Base-by-base conservation (phyloP, 2,888 invertebrate species). In the Microplitis deprimator region DNA sequence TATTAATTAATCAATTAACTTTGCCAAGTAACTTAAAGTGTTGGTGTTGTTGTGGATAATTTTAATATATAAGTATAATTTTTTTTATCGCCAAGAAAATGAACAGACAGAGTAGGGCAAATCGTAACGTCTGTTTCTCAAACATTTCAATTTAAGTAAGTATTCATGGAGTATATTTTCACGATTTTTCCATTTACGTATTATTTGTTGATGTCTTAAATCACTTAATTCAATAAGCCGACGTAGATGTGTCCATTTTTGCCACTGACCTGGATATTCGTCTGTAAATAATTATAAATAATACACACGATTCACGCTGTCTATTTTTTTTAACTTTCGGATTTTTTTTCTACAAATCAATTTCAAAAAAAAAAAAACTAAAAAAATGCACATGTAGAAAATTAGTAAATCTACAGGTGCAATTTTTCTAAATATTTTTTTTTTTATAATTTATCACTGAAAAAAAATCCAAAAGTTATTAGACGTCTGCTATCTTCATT, bases 221-320 rank as follows among this genome's bases (percentile, higher is more conserved):
- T 89, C 87, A 82, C 88, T 89, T 83, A 88, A 81, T 79, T 88
- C 88, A 81, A 86, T 83, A 81, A 87, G 81, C 79, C 85, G 86
- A 82, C 86, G 84, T 78, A 89, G 85, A 81, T 86, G 81, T 39
- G 83, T 83, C 87, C 87, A 87, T 82, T 87, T 81, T 40, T 83
- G 84, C 87, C 87, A 87, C 81, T 87, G 85, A 83, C 84, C 84
- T 78, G 89, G 85, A 81, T 84, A 85, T 86, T 81, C 81, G 81
- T 86, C 89, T 89, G 88, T 79, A 89, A 89, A 88, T 79, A 83
- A 82, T 38, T 20, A 65, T 20, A 62, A 62, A 17, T 62, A 20
- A 50, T 50, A 50, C 50, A 50, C 50, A 50, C 50, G 50, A 50
- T 10, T 50, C 50, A 50, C 50, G 13, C 13, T 50, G 8, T 13